Evolutionary conservation across 2,888 invertebrate genomes (phyloP).

Genomic region (Tetragonisca angustula): DNA sequence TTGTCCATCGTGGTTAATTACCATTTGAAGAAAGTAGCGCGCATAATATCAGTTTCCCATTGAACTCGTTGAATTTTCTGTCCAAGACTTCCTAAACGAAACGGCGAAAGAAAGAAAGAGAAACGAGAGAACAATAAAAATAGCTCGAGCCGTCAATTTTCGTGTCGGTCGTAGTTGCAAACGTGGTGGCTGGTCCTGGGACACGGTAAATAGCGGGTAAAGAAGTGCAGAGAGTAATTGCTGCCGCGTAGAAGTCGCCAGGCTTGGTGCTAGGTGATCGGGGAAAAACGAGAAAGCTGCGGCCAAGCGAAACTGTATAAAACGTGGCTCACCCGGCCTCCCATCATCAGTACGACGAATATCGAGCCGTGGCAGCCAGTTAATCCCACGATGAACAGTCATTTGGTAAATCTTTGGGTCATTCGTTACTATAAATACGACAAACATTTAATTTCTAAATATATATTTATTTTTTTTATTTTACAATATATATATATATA

Average conservation of each 20-base stretch:
- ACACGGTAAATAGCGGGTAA: constrained; percentile 49
- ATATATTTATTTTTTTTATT: too few species aligned
- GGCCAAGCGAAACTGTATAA: constrained; percentile 78
- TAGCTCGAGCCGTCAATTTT: neutral
- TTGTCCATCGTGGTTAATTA: neutral
- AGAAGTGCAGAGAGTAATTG: constrained; percentile 66
- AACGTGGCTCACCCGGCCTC: constrained; percentile 62
- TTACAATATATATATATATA: too few species aligned
- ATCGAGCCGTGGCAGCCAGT: constrained; percentile 20
- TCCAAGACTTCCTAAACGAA: neutral
- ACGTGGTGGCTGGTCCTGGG: constrained; percentile 32
- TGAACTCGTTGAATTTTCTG: neutral
- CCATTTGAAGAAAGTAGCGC: neutral
- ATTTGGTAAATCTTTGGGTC: constrained; percentile 69
- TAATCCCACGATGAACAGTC: constrained; percentile 67
- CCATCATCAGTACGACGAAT: constrained; percentile 72
- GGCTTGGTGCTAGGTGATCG: constrained; percentile 40
- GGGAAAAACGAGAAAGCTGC: constrained; percentile 77
- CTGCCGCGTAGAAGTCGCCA: constrained; percentile 35
- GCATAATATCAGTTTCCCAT: neutral
- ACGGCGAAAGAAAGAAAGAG: neutral
- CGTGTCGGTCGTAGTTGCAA: neutral
- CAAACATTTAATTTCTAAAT: too few species aligned
- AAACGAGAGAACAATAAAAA: neutral
- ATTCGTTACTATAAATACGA: too few species aligned